phyloP scores from a whole-genome alignment of 2,888 invertebrate genomes.

The Latrodectus hesperus region DNA sequence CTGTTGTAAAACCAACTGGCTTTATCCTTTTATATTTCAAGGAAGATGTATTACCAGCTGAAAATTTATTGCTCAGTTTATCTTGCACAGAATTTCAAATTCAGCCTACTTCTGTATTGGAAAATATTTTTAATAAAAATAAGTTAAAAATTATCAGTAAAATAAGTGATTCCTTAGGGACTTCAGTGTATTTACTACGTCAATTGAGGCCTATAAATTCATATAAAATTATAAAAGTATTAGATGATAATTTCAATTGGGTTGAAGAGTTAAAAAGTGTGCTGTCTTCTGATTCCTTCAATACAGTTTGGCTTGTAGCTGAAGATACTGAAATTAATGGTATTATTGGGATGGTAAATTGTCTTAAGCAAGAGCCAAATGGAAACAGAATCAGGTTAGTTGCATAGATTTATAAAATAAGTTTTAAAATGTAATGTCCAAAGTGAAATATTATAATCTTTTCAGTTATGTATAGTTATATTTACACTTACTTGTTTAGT shows the following conservation, averaged over 20 bases:
- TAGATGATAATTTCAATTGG: slow-evolving; percentile 78
- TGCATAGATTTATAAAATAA: too few species aligned
- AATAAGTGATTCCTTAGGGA: slow-evolving; percentile 23
- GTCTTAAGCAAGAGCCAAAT: slow-evolving; percentile 75
- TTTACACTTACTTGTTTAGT: too few species aligned
- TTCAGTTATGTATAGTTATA: too few species aligned
- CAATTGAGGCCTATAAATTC: background rate
- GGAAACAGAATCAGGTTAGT: slow-evolving; percentile 72
- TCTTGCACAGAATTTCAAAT: slow-evolving; percentile 10
- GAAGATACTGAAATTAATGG: slow-evolving; percentile 74
- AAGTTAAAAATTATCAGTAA: slow-evolving; percentile 16
- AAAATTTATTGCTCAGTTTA: slow-evolving; percentile 20
- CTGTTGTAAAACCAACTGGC: slow-evolving; percentile 7
- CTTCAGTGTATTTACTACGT: slow-evolving; percentile 30
- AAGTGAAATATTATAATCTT: too few species aligned
- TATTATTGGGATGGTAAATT: slow-evolving; percentile 77
- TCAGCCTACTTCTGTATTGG: background rate
- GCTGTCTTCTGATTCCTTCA: background rate
- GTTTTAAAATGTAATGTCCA: too few species aligned
- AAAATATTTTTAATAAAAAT: slow-evolving; percentile 3
- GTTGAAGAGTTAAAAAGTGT: slow-evolving; percentile 83
- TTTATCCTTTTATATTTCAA: slow-evolving; percentile 42
- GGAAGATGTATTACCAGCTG: slow-evolving; percentile 1
- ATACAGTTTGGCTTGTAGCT: slow-evolving; percentile 75
- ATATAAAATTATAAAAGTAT: background rate